Conservation (phyloP, 2,888 invertebrate species). For the Neoaliturus tenellus region DNA sequence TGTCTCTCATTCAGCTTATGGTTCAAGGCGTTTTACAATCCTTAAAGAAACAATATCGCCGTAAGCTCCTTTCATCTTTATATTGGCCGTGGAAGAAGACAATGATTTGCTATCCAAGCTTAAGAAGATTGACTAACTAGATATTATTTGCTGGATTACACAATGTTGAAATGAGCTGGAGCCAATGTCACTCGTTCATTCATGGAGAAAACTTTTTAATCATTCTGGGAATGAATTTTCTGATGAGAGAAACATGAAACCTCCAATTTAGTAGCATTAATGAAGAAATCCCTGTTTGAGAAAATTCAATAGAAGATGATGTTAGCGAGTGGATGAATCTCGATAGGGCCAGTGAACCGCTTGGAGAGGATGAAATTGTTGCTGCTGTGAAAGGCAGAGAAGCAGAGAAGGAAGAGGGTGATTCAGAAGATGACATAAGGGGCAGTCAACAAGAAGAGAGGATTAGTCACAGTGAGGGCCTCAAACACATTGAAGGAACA, state of each 20-base stretch:
- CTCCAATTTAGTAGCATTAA: neutral
- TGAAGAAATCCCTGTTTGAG: neutral
- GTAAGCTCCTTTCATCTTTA: neutral
- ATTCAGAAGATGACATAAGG: neutral
- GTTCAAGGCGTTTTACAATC: neutral
- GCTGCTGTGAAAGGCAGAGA: slow-evolving; percentile 4
- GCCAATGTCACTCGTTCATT: neutral
- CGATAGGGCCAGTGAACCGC: neutral
- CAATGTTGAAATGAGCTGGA: neutral
- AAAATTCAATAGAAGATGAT: neutral
- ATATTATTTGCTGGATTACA: neutral
- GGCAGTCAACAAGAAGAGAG: neutral
- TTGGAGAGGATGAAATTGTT: no score
- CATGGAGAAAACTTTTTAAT: slow-evolving; percentile 1
- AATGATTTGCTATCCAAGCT: slow-evolving; percentile 8
- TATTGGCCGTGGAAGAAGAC: neutral
- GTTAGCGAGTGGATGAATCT: neutral
- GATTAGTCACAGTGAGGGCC: slow-evolving; percentile 1
- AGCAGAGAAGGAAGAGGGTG: neutral
- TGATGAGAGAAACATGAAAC: neutral
- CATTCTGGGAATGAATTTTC: neutral
- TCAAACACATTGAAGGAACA: slow-evolving; percentile 6
- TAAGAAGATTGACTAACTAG: neutral
- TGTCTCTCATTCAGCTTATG: neutral
- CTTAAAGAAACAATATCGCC: neutral